phyloP scores from a whole-genome alignment of 2,797 vertebrate species.

The Sus cebifrons region DNA sequence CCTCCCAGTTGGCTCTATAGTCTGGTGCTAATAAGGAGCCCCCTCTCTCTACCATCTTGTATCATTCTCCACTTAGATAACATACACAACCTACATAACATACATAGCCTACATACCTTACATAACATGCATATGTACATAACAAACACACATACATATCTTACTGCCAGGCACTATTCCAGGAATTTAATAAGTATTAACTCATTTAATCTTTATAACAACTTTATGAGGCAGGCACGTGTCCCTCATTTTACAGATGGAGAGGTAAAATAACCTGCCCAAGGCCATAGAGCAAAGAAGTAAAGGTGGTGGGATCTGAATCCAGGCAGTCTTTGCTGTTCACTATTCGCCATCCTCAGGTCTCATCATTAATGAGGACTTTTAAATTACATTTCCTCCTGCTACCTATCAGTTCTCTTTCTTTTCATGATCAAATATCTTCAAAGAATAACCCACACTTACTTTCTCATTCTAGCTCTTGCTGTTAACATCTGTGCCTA shows the following conservation, averaged over 20 bases:
- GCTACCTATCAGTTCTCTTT: background rate
- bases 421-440: background rate
- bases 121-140: no score
- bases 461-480: background rate
- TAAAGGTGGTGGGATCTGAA: background rate
- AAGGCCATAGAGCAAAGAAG: background rate
- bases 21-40: background rate
- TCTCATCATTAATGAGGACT: background rate
- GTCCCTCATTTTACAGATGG: background rate
- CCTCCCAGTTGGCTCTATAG: background rate
- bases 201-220: background rate
- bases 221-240: background rate
- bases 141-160: no score
- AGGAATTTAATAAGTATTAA: slow-evolving; percentile 45
- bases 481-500: background rate
- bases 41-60: background rate
- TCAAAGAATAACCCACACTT: background rate
- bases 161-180: background rate
- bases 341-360: background rate
- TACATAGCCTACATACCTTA: no score
- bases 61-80: background rate
- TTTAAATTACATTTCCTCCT: background rate
- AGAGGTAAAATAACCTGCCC: background rate
- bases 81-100: background rate
- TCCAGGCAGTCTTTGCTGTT: background rate